Conservation (phyloP, 1,140 invertebrate species). For the Tachypleus tridentatus region DNA sequence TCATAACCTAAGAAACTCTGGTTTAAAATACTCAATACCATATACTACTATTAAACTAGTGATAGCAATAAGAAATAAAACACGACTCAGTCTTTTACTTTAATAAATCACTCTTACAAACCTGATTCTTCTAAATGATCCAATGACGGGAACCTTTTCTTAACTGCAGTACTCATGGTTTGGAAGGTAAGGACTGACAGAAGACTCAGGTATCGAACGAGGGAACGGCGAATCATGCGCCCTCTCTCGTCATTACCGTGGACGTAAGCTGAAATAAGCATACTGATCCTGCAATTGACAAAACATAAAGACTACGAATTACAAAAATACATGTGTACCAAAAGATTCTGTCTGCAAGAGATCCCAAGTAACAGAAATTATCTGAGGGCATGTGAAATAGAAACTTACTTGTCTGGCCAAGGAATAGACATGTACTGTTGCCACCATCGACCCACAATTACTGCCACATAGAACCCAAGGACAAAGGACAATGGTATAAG, state of each 20-base stretch:
- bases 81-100: too few relatives aligned
- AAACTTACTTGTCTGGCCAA: constrained; percentile 38
- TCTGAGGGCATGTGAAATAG: too few relatives aligned
- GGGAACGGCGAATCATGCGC: constrained; percentile 72
- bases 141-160: constrained; percentile 82
- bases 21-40: too few relatives aligned
- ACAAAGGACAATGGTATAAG: constrained; percentile 76
- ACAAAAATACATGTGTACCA: too few relatives aligned
- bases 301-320: background rate
- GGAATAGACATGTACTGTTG: constrained; percentile 64
- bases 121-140: constrained; percentile 73
- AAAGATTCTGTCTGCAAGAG: too few relatives aligned
- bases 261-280: constrained; percentile 43
- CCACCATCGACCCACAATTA: constrained; percentile 89
- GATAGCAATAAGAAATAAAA: too few relatives aligned
- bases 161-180: constrained; percentile 73
- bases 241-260: constrained; percentile 62
- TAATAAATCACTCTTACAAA: constrained; percentile 14
- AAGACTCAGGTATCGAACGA: constrained; percentile 70
- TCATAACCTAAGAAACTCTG: too few relatives aligned
- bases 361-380: too few relatives aligned
- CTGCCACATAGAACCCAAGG: constrained; percentile 84
- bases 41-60: too few relatives aligned
- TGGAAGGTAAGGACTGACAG: constrained; percentile 66
- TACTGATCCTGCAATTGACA: constrained; percentile 12